Base-by-base conservation (phyloP, 2,113 vertebrate genomes). In the Ophthalmolycus amberensis region DNA sequence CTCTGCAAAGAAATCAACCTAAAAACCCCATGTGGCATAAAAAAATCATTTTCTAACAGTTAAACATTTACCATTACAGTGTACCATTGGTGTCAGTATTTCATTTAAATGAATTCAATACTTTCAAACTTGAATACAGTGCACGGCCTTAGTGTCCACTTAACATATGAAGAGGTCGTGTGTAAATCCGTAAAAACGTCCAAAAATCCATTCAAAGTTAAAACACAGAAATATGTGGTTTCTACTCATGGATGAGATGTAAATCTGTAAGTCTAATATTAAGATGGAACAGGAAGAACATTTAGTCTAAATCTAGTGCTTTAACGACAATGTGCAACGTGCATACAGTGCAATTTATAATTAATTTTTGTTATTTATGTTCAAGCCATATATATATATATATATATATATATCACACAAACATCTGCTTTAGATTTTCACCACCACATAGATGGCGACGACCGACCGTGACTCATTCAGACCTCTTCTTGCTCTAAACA, bases 391-490 rank as follows among this genome's bases (percentile, higher is more conserved):
- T 52, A 22, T 7, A 22, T n/a, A 46, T 46, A 46, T 44, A 22
- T 52, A 22, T 7, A 22, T 54, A 46, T 46, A 46, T 44, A 22
- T 52, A 22, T 7, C 12, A 44, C 18, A 50, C 48, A 50, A 50
- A 50, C 48, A 50, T 50, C 48, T 50, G 48, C 48, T 50, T 50
- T 20, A 50, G 16, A 50, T 50, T 6, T 50, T 68, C 78, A 75
- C 38, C 20, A 16, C 54, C 67, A n/a, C 29, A 50, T 10, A 40
- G 15, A 50, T 66, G 59, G 9, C 38, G 7, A 29, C 3, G 5
- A 52, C 66, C 63, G 44, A 58, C 74, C 32, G 70, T 50, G 10
- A 56, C 40, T 48, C 60, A 73, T 50, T 56, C 66, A 9, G 11
- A 29, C 38, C 22, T 44, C 25, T 67, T 37, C 63, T 20, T 38